phyloP scores from a whole-genome alignment of 2,888 invertebrate species.

The Agrotis clavis region DNA sequence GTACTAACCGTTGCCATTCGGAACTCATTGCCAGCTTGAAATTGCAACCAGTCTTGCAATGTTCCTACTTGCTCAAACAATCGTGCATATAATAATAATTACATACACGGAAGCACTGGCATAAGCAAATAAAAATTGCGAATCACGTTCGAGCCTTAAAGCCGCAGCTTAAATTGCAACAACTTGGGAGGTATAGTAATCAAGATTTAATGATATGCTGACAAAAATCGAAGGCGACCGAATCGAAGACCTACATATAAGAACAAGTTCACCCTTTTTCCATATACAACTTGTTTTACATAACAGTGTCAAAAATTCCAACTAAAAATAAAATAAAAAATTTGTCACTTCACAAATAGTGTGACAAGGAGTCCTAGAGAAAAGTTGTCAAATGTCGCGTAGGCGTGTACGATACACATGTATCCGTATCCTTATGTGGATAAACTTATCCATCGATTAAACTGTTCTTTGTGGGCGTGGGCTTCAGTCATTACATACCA shows the following conservation, averaged over 20 bases:
- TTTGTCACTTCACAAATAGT: slow-evolving; percentile 44
- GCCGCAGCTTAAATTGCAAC: slow-evolving; percentile 39
- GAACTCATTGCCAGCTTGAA: slow-evolving; percentile 12
- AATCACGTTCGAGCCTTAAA: slow-evolving; percentile 45
- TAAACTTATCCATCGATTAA: slow-evolving; percentile 71
- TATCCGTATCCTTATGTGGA: slow-evolving; percentile 61
- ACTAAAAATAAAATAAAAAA: slow-evolving; percentile 44
- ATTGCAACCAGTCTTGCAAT: slow-evolving; percentile 20
- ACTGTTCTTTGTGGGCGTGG: slow-evolving; percentile 71
- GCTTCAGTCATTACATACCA: slow-evolving; percentile 70
- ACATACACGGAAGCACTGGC: slow-evolving; percentile 22
- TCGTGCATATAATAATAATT: slow-evolving; percentile 41
- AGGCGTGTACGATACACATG: slow-evolving; percentile 61
- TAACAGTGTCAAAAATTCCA: slow-evolving; percentile 35
- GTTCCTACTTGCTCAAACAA: slow-evolving; percentile 19
- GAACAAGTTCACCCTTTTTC: slow-evolving; percentile 57
- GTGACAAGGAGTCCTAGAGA: slow-evolving; percentile 43
- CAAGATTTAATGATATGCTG: slow-evolving; percentile 28
- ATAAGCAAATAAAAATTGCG: slow-evolving; percentile 42
- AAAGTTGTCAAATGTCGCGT: slow-evolving; percentile 58
- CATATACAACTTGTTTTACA: slow-evolving; percentile 44
- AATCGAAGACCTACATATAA: slow-evolving; percentile 35
- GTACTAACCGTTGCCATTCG: background rate
- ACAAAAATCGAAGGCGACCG: slow-evolving; percentile 30
- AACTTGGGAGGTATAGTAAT: slow-evolving; percentile 47